phyloP scores from a whole-genome alignment of 2,888 invertebrate genomes.

The Thyatira batis region DNA sequence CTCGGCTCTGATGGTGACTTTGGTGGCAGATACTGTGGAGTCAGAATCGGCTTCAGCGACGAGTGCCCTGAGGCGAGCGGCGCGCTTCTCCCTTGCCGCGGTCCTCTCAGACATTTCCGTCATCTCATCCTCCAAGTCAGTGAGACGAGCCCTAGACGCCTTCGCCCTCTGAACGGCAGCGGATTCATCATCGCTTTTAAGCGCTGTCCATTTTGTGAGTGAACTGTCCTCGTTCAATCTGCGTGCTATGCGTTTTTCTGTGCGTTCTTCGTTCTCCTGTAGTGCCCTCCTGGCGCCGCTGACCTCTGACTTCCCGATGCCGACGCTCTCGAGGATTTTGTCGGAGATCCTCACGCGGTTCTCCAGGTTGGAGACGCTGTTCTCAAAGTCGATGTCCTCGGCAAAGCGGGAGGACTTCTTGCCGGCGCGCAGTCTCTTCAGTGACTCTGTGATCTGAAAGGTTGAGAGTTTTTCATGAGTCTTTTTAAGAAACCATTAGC shows the following conservation, averaged over 20 bases:
- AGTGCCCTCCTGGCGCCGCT: constrained; percentile 76
- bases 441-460: constrained; percentile 82
- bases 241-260: constrained; percentile 73
- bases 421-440: constrained; percentile 83
- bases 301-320: constrained; percentile 81
- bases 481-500: neutral
- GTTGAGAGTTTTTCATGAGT: constrained; percentile 5
- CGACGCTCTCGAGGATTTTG: constrained; percentile 85
- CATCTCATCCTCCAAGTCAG: constrained; percentile 89
- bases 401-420: constrained; percentile 83
- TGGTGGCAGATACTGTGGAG: constrained; percentile 55
- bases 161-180: constrained; percentile 86
- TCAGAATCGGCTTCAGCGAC: constrained; percentile 84
- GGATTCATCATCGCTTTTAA: constrained; percentile 74
- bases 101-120: constrained; percentile 86
- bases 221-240: constrained; percentile 66
- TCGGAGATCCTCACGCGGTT: constrained; percentile 84
- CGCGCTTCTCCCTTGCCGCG: constrained; percentile 86
- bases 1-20: constrained; percentile 67
- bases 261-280: constrained; percentile 73
- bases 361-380: constrained; percentile 80
- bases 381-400: constrained; percentile 85
- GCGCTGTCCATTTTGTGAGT: constrained; percentile 85
- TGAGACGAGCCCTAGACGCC: constrained; percentile 85
- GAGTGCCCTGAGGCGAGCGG: constrained; percentile 86